Evolutionary conservation across 2,797 vertebrate genomes (phyloP).

Genomic region (Myotis planiceps): DNA sequence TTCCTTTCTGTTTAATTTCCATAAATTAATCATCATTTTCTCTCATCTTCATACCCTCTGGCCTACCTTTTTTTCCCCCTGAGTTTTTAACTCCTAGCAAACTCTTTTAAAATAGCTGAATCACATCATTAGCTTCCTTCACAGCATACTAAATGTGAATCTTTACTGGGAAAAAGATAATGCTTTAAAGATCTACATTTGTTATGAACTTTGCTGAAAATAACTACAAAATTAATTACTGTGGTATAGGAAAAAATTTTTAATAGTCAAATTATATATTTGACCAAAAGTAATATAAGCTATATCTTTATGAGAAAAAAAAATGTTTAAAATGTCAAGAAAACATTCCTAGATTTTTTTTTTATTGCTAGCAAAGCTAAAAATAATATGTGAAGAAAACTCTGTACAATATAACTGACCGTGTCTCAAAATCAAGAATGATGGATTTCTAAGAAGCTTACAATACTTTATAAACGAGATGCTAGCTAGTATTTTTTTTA

Average conservation of each 20-base stretch:
- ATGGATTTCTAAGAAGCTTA: not conserved
- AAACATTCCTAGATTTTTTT: not conserved
- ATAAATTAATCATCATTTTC: not conserved
- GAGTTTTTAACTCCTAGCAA: not conserved
- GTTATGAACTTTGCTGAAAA: not conserved
- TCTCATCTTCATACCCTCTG: not conserved
- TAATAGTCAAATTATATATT: not conserved
- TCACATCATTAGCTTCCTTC: not conserved
- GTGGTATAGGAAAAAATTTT: not conserved
- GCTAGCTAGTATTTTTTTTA: not conserved
- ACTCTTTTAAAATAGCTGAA: not conserved
- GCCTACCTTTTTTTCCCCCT: not conserved
- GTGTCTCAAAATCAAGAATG: conserved; percentile 18
- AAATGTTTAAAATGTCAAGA: conserved; percentile 6
- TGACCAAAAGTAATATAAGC: not conserved
- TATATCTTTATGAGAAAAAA: not conserved
- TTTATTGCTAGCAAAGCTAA: not conserved
- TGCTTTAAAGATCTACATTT: not conserved
- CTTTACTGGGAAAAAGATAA: not conserved
- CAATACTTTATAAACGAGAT: not conserved
- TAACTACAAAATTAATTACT: not conserved
- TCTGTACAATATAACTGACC: not conserved
- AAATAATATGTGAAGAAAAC: not conserved
- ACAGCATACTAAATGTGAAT: not conserved
- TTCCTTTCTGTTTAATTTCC: not conserved